phyloP scores from a whole-genome alignment of 1,140 invertebrate genomes.

The Apis florea region DNA sequence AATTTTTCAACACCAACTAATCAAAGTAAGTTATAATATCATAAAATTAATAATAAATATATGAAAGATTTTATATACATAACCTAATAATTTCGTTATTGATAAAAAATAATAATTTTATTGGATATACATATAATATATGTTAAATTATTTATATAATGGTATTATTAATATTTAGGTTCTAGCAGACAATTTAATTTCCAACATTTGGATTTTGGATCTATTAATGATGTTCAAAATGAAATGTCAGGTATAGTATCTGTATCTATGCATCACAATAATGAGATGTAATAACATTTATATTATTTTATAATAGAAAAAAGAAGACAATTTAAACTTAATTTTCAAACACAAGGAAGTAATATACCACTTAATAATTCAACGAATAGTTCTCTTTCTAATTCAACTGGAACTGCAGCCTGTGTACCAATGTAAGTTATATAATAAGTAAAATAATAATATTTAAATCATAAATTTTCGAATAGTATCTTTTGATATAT shows the following conservation, averaged over 20 bases:
- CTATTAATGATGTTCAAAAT: constrained; percentile 77
- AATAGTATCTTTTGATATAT: constrained; percentile 19
- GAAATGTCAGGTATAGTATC: constrained; percentile 71
- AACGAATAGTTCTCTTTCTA: constrained; percentile 74
- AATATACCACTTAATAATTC: constrained; percentile 75
- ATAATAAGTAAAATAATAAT: neutral
- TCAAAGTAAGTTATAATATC: constrained; percentile 66
- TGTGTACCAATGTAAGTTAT: constrained; percentile 72
- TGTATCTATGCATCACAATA: constrained; percentile 14
- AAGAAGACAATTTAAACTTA: constrained; percentile 76
- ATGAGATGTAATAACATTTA: neutral
- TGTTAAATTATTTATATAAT: neutral
- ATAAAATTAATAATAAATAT: neutral
- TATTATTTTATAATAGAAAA: constrained; percentile 69
- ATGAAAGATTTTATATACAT: constrained; percentile 28
- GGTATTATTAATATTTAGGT: constrained; percentile 63
- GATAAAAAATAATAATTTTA: constrained; percentile 6
- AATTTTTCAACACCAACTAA: constrained; percentile 76
- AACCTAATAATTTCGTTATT: constrained; percentile 48
- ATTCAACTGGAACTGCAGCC: constrained; percentile 71
- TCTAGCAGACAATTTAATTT: constrained; percentile 74
- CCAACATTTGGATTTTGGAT: constrained; percentile 76
- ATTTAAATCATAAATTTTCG: neutral
- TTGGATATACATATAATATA: neutral
- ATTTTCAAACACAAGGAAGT: constrained; percentile 74